Evolutionary conservation across 2,888 invertebrate genomes (phyloP), one percentile per base, ranked within the genome.

Genomic region (Acrobasis consociella): DNA sequence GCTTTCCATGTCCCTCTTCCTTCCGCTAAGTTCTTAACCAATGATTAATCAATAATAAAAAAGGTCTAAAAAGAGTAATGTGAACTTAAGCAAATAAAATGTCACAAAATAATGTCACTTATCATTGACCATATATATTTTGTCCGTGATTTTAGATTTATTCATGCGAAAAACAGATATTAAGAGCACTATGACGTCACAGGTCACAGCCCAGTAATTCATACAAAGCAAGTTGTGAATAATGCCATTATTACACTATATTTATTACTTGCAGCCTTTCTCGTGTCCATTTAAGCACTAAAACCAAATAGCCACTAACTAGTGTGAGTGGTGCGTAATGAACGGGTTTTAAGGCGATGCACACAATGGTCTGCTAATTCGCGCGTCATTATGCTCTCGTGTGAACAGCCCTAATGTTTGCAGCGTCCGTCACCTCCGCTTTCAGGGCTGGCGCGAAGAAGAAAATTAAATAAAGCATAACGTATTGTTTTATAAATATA

Each of bases 361-460:
- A 49, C 62, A 62, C 62, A 62, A 62, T 62, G 38, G 55, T 55
- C 37, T 31, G 63, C 66, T 69, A 65, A 67, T 67, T 67, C 67
- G 64, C 64, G 58, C 67, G 62, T 63, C 63, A 69, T 69, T 69
- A 69, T 62, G 63, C 64, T 59, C 69, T 69, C 60, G 64, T 60
- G 63, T 62, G 67, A 69, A 62, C 69, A 67, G 64, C 67, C 67
- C 69, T 69, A 69, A 69, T 69, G 67, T 65, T 69, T 67, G 67
- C 64, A 49, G 62, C 67, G 66, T 62, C 67, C 65, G 67, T 65
- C 66, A 65, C 64, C 64, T 64, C 53, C 62, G 38, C 1, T 1
- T 8, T 46, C 42, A 67, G 67, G 67, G 67, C 37, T 64, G 64
- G 10, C 64, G 62, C 60, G 37, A 39, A 10, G 7, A 8, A 22